Evolutionary conservation across 2,888 invertebrate species (phyloP).

Genomic region (Boloria selene): DNA sequence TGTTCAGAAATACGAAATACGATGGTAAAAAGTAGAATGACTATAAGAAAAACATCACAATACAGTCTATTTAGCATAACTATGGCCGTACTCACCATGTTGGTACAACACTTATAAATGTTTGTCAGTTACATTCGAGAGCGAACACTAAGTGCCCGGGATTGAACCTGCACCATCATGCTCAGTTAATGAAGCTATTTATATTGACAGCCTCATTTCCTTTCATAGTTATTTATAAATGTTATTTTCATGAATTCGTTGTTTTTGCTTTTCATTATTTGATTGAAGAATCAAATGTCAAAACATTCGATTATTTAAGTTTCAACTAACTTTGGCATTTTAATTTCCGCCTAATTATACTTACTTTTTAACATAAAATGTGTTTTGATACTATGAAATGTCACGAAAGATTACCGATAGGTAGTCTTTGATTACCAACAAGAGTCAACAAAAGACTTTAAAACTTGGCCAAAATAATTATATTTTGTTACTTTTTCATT

Average conservation of each 20-base stretch:
- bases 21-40: neutral
- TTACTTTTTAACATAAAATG: slow-evolving; percentile 8
- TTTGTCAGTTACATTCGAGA: slow-evolving; percentile 47
- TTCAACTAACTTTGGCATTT: neutral
- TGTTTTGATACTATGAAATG: neutral
- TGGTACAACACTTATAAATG: slow-evolving; percentile 46
- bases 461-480: no score
- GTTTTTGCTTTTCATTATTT: no score
- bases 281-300: no score
- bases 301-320: no score
- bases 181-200: slow-evolving; percentile 32
- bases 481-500: no score
- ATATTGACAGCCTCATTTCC: slow-evolving; percentile 17
- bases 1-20: neutral
- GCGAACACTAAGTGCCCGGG: slow-evolving; percentile 40
- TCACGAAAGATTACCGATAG: neutral
- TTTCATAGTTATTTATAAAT: neutral
- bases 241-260: no score
- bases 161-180: slow-evolving; percentile 38
- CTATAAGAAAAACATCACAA: neutral
- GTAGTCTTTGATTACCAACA: no score
- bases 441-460: no score
- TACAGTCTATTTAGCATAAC: slow-evolving; percentile 27
- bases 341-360: slow-evolving; percentile 7
- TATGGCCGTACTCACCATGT: slow-evolving; percentile 35